These are phyloP conservation scores for Lysandra bellargus DNA, from an alignment of 2,888 invertebrate species.

Conservation along the genomic window DNA sequence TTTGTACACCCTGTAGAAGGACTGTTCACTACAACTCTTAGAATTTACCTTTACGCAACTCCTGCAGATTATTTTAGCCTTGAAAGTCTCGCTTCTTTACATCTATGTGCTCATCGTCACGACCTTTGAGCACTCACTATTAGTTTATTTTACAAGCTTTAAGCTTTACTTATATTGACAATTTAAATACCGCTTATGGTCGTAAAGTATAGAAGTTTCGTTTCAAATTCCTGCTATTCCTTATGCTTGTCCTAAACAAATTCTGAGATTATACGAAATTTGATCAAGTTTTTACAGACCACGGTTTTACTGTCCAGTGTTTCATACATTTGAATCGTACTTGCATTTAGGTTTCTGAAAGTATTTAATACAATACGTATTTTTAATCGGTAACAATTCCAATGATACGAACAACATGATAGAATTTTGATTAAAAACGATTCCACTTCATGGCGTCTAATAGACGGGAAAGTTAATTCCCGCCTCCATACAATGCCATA, in stretches of 20 bases:
- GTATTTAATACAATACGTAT: not conserved
- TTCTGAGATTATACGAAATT: no score
- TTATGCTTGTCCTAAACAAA: not conserved
- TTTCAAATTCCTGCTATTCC: not conserved
- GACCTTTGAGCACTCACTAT: conserved; percentile 3
- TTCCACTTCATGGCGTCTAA: conserved; percentile 15
- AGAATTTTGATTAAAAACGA: not conserved
- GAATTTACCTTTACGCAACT: not conserved
- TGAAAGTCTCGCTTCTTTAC: conserved; percentile 18
- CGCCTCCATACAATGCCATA: conserved; percentile 1
- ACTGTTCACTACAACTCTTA: not conserved
- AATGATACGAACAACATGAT: not conserved
- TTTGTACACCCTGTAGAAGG: not conserved
- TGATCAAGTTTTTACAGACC: no score
- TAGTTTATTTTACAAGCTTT: not conserved
- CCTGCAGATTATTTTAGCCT: conserved; percentile 1
- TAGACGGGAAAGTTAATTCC: conserved; percentile 15
- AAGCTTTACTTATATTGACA: not conserved
- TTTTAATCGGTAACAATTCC: not conserved
- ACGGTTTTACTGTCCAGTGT: no score
- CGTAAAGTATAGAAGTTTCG: not conserved
- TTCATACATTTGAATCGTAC: no score
- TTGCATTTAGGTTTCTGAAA: no score
- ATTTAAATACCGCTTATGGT: not conserved
- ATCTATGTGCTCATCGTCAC: not conserved